Base-by-base conservation (phyloP, 2,888 invertebrate species). In the Machimus rusticus region DNA sequence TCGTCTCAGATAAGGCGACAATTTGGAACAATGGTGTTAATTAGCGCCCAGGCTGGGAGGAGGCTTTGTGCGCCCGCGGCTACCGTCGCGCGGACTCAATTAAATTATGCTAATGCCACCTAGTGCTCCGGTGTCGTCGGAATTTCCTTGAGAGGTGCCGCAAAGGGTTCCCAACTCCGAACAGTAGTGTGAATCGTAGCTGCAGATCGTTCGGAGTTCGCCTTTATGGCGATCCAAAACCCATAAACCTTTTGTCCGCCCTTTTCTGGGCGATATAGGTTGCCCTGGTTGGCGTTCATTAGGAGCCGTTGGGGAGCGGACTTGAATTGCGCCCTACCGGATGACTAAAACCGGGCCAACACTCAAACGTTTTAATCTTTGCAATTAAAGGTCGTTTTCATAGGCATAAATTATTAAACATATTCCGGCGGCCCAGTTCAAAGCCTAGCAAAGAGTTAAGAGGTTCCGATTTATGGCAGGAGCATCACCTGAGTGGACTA, bases 11-110 rank as follows among this genome's bases (percentile, higher is more conserved):
- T 81, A 81, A 81, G 81, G 51, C 31, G 81, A 81, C 81, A 81
- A 55, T 81, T 81, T 81, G 34, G 81, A 81, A 81, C 81, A 81
- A 81, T 81, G 81, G 81, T 55, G 81, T 81, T 81, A 81, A 81
- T 81, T 81, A 81, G 81, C 23, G 55, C 28, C 39, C 55, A 16
- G 14, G n/a, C 16, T 28, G 81, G 55, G 81, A 51, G 34, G 81
- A 23, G 28, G 78, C 46, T 55, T 51, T 81, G 51, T 81, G 51
- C 55, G 81, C 31, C 8, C 34, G 37, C 28, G 19, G 81, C 81
- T 81, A 81, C 81, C 81, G 81, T 81, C 51, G 46, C 23, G 51
- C n/a, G 66, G 66, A 66, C 66, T 81, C 55, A 51, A 81, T 81
- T 81, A 81, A 55, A 16, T 81, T 81, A 81, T 81, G 81, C 81